Evolutionary conservation across 2,888 invertebrate species (phyloP), one percentile per base, ranked within the genome.

Genomic region (Cantharis lateralis): DNA sequence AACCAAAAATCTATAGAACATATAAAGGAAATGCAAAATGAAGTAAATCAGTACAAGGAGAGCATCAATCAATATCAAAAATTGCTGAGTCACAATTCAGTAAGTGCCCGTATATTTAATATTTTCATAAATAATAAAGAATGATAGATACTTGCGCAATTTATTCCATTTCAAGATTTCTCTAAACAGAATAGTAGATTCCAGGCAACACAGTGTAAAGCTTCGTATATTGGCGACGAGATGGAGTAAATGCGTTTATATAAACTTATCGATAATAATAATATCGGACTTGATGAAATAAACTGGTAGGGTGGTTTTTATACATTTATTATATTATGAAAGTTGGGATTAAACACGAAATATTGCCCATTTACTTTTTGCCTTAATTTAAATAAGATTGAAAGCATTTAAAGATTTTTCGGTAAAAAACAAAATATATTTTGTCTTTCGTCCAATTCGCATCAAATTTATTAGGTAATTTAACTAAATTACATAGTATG

Each of bases 11-110:
- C 78, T 13, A 70, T 82, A 32, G 78, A 82, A 32, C 78, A 80
- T 75, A 83, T 83, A 26, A 78, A 81, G 32, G 78, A 76, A 18
- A 72, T 82, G 68, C 82, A 82, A 75, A 76, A 75, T 24, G 80
- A 83, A 75, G 81, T 84, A 18, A 82, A 82, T 72, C 74, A 81
- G 15, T 79, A 80, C 9, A 81, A 80, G 68, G 83, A 81, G 64
- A 72, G 72, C 32, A 81, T 82, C 15, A 82, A 83, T 68, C 79
- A 80, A 32, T 81, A 80, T 68, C 82, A 83, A 72, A 79, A 72
- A 26, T 81, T 79, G 75, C 78, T 84, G 62, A 66, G 76, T 13
- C 81, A 82, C 68, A 84, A 82, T 61, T 76, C 80, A 64, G 82
- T 81, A 74, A 75, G 74, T 72, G 5, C 9, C n/a, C 9, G 7